phyloP scores from a whole-genome alignment of 1,140 invertebrate species.

The Ditylenchus dipsaci region DNA sequence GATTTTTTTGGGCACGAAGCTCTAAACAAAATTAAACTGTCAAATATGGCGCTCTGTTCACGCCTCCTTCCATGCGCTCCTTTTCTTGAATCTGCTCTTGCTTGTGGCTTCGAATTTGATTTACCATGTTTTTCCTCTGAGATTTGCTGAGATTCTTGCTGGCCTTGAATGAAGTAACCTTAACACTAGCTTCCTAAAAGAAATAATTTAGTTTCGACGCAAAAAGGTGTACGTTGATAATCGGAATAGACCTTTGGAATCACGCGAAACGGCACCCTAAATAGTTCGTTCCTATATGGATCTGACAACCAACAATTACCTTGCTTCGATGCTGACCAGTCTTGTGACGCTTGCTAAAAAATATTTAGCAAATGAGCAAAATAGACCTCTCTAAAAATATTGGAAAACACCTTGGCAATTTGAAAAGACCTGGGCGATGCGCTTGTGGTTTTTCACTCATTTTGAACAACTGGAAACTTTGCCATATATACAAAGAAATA shows the following conservation, averaged over 20 bases:
- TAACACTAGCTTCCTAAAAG: constrained; percentile 18
- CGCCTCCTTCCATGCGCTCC: constrained; percentile 9
- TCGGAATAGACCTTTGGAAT: constrained; percentile 6
- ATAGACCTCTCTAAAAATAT: too few relatives aligned
- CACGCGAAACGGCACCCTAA: constrained; percentile 8
- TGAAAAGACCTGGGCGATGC: constrained; percentile 41
- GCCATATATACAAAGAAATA: too few relatives aligned
- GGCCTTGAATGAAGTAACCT: constrained; percentile 1
- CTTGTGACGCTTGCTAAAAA: constrained; percentile 30
- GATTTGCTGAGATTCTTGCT: constrained; percentile 3
- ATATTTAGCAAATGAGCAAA: too few relatives aligned
- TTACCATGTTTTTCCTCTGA: constrained; percentile 7
- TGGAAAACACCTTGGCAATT: constrained; percentile 14
- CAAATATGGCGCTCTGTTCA: constrained; percentile 1
- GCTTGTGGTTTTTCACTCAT: constrained; percentile 11
- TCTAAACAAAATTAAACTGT: neutral
- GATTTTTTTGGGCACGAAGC: neutral
- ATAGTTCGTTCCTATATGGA: too few relatives aligned
- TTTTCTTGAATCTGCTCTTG: constrained; percentile 14
- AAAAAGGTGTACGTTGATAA: neutral
- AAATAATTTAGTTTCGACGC: constrained; percentile 1
- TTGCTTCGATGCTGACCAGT: constrained; percentile 45
- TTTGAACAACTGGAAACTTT: neutral
- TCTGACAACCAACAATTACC: neutral
- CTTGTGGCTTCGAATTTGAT: constrained; percentile 21